Evolutionary conservation across 1,140 invertebrate genomes (phyloP).

Genomic region (Eurosta solidaginis): DNA sequence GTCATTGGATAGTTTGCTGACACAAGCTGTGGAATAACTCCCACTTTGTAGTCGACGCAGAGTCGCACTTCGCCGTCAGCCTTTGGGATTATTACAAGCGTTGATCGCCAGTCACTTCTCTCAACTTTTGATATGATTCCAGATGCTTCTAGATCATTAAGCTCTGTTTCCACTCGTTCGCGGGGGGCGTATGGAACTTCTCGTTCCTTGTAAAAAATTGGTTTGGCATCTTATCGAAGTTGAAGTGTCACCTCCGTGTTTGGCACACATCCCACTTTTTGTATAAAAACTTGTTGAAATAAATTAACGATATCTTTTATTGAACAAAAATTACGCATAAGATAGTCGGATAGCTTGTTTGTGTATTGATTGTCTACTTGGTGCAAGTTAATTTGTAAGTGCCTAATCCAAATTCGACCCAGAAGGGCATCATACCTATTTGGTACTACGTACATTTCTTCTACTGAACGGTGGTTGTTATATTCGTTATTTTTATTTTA

Average conservation of each 20-base stretch:
- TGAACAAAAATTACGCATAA: background rate
- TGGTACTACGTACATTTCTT: background rate
- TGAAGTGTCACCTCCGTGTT: background rate
- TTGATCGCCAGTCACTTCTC: background rate
- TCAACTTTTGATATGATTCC: slow-evolving; percentile 3
- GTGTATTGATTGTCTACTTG: background rate
- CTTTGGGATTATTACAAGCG: background rate
- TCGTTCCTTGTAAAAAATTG: slow-evolving; percentile 15
- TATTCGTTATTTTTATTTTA: no score
- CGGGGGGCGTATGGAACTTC: background rate
- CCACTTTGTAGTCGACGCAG: no score
- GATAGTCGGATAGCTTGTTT: background rate
- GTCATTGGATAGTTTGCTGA: background rate
- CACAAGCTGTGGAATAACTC: background rate
- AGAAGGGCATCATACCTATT: background rate
- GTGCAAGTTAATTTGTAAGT: slow-evolving; percentile 2
- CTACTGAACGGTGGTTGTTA: background rate
- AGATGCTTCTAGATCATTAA: background rate
- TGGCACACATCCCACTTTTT: background rate
- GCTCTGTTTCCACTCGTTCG: background rate
- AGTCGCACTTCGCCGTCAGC: background rate
- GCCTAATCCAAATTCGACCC: background rate
- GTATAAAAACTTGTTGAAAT: background rate
- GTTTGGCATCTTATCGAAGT: background rate
- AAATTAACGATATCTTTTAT: background rate